Percentiles rank a stretch among this genome's conserved stretches.
Evolutionary conservation across 2,888 invertebrate genomes (phyloP).

Genomic region (Ceraclea dissimilis): DNA sequence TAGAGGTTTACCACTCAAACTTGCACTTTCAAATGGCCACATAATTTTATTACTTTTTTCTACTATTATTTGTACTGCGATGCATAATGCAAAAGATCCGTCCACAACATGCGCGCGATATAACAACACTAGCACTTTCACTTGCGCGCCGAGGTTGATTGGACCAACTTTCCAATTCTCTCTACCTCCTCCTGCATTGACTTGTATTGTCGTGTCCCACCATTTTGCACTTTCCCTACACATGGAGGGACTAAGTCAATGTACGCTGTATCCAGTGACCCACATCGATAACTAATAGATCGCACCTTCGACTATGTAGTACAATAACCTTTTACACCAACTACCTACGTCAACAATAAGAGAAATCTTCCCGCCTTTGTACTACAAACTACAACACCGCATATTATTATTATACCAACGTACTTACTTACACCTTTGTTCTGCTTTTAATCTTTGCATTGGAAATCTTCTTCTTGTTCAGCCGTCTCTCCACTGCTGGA

Average conservation of each 20-base stretch:
- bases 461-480: too few relatives aligned
- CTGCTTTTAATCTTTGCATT: too few relatives aligned
- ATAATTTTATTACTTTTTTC: neutral
- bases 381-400: too few relatives aligned
- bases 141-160: constrained; percentile 15
- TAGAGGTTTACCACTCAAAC: neutral
- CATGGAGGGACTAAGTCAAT: constrained; percentile 3
- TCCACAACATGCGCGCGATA: constrained; percentile 3
- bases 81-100: constrained; percentile 4
- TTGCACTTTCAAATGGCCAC: constrained; percentile 4
- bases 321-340: too few relatives aligned
- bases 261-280: neutral
- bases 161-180: constrained; percentile 24
- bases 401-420: too few relatives aligned
- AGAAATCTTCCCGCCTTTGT: too few relatives aligned
- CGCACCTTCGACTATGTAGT: too few relatives aligned
- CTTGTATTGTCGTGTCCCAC: constrained; percentile 5
- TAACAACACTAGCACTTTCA: constrained; percentile 24
- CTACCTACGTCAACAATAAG: too few relatives aligned
- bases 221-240: constrained; percentile 10
- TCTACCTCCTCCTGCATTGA: constrained; percentile 10
- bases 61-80: neutral
- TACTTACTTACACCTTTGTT: too few relatives aligned
- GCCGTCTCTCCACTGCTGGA: too few relatives aligned
- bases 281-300: neutral